phyloP scores from a whole-genome alignment of 2,113 vertebrate genomes.

The Indicator indicator region DNA sequence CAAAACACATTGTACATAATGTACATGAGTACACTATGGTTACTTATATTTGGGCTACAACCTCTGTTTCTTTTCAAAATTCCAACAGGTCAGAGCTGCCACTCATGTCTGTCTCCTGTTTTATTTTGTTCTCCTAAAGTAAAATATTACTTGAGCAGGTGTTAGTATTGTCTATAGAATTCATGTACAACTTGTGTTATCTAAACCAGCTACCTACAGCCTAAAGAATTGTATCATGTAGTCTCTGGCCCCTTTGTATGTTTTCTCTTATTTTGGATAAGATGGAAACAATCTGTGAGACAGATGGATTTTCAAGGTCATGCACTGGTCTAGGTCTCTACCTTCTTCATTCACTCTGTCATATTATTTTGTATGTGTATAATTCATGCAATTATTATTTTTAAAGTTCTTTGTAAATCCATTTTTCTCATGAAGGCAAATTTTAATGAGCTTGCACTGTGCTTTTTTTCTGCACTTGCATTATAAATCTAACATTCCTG shows the following conservation, averaged over 20 bases:
- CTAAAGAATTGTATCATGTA: background rate
- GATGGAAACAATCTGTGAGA: background rate
- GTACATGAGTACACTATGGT: background rate
- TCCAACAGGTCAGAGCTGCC: background rate
- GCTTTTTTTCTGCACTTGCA: background rate
- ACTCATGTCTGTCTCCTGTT: background rate
- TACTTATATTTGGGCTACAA: background rate
- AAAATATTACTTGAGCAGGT: background rate
- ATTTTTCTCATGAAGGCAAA: constrained; percentile 1
- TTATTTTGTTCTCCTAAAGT: constrained; percentile 8
- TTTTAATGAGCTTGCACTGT: background rate
- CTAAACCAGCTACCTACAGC: background rate
- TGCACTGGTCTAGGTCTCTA: background rate
- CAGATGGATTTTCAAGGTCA: constrained; percentile 1
- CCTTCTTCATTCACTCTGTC: background rate
- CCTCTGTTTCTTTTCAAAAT: constrained; percentile 20
- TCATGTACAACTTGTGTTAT: background rate
- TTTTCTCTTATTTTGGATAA: background rate
- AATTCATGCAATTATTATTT: background rate
- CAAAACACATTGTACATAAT: background rate
- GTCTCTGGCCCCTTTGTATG: background rate
- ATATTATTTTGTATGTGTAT: background rate
- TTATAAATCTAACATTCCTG: constrained; percentile 8
- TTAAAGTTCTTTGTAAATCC: background rate
- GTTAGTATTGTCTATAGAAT: background rate